A percentile compares a stretch with the other conserved stretches of the same genome.
phyloP scores from a whole-genome alignment of 2,113 vertebrate genomes.

The Cisticola juncidis region DNA sequence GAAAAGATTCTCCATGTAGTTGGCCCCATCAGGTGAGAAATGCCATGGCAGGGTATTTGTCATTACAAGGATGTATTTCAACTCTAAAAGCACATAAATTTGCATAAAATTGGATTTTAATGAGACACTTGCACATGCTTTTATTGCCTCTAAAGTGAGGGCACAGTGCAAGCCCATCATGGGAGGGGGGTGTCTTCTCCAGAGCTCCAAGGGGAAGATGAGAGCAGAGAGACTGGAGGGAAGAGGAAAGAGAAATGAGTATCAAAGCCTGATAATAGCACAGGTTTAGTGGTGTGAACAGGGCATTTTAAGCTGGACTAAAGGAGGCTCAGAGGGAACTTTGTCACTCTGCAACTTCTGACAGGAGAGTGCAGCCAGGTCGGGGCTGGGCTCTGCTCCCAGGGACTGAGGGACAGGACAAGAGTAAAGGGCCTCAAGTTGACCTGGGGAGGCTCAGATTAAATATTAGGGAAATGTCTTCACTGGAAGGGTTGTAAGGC shows the following conservation, averaged over 20 bases:
- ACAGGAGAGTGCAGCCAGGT: neutral
- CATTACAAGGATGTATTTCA: neutral
- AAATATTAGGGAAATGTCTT: neutral
- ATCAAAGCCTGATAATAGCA: too few relatives aligned
- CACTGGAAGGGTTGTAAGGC: neutral
- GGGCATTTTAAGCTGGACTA: neutral
- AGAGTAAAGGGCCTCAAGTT: neutral
- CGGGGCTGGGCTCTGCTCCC: neutral
- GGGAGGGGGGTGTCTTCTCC: neutral
- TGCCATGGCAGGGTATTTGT: neutral
- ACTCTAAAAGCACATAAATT: neutral
- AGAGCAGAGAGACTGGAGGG: neutral
- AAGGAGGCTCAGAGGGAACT: neutral
- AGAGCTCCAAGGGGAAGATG: neutral
- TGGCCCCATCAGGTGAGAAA: conserved; percentile 89
- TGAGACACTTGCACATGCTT: neutral
- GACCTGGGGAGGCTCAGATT: neutral
- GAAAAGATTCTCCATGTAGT: conserved; percentile 94
- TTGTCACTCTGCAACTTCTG: neutral
- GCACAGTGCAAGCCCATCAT: neutral
- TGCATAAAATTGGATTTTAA: neutral
- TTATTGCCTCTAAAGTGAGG: neutral
- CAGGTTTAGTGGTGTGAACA: neutral
- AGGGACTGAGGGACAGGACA: neutral
- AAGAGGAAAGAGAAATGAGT: neutral